Base-by-base conservation (phyloP, 1,140 invertebrate species). In the Musca domestica region DNA sequence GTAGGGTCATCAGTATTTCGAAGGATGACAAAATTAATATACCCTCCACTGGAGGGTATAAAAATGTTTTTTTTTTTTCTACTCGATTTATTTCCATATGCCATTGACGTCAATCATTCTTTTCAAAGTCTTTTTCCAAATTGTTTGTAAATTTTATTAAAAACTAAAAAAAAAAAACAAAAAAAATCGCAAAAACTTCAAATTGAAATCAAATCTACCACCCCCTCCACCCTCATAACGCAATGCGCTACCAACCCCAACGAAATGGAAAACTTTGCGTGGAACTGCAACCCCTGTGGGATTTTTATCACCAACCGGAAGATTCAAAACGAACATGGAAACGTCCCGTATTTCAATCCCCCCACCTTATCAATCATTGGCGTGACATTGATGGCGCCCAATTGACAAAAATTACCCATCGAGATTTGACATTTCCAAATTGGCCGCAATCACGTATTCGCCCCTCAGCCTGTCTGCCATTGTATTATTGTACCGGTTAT, bases 311-410 rank as follows among this genome's bases (percentile, higher is more conserved):
- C 2, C 6, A 41, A 52, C 51, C 6, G 1, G 4, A 19, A n/a
- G n/a, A 51, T 9, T 20, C 56, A 0, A 25, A 67, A 61, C 58
- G 48, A 63, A 22, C 27, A 20, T 67, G 67, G 67, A 47, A 49
- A 51, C 34, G 47, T 19, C 58, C 47, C 22, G 17, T 19, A 12
- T 19, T 67, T 12, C 23, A 25, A 2, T 22, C 12, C 2, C 22
- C 41, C 1, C 54, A 47, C 7, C 19, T n/a, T 6, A 67, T 67
- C 3, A 12, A 19, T 14, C 46, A 67, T 51, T 67, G 67, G 67
- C 54, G 67, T 20, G 67, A 67, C 48, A 34, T 67, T 61, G 67
- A 67, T 20, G 67, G 67, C 12, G 27, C n/a, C 10, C 46, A 54
- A 27, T 61, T 48, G 6, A 15, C 56, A 4, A 1, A 49, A 5